Percentiles rank a stretch among this genome's conserved stretches.
Conservation (phyloP, 2,797 vertebrate species). For the Pangasius larnaudii region DNA sequence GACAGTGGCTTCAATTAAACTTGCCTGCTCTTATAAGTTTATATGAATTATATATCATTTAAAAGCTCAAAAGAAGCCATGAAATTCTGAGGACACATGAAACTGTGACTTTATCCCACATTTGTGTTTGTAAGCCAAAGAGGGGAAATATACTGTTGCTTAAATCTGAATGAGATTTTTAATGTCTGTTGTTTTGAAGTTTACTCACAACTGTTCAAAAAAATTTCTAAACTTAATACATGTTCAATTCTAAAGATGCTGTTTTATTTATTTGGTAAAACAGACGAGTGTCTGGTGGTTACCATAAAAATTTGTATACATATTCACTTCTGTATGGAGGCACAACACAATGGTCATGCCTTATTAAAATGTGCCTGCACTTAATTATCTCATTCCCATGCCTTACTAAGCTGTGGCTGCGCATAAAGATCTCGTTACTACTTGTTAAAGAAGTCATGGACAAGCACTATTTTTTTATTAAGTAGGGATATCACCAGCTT, state of each 20-base stretch:
- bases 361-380: not conserved
- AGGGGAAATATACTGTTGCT: not conserved
- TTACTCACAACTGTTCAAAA: not conserved
- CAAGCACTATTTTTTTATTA: not conserved
- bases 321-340: not conserved
- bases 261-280: not conserved
- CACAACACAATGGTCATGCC: not conserved
- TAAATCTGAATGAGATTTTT: not conserved
- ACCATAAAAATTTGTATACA: not conserved
- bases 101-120: not conserved
- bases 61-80: not conserved
- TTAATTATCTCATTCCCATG: not conserved
- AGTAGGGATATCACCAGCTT: not conserved
- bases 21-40: not conserved
- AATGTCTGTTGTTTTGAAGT: not conserved
- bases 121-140: not conserved
- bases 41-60: not conserved
- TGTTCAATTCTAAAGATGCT: not conserved
- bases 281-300: not conserved
- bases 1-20: not conserved
- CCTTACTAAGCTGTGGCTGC: no score
- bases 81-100: not conserved
- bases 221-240: not conserved
- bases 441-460: not conserved
- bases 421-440: not conserved